These are phyloP conservation scores for Stenurella melanura DNA, from an alignment of 2,888 invertebrate genomes.

Conservation along the genomic window DNA sequence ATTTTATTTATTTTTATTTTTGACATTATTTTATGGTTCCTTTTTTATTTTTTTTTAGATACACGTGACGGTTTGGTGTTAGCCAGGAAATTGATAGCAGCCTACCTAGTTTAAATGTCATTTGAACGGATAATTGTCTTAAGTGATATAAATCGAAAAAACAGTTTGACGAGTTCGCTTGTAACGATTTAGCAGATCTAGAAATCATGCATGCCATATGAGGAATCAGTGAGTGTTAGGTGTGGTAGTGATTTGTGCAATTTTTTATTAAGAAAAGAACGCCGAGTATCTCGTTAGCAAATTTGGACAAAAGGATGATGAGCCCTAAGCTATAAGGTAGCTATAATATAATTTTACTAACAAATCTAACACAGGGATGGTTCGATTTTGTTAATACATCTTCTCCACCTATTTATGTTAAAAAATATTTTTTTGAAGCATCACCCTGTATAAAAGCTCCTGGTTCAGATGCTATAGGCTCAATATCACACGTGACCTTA, in stretches of 20 bases:
- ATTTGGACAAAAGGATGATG: background rate
- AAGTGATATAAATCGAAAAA: background rate
- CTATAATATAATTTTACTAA: background rate
- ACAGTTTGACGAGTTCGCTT: background rate
- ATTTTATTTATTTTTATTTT: background rate
- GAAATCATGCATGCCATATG: background rate
- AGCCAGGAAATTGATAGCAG: background rate
- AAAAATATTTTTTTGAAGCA: too few species aligned
- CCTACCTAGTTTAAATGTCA: slow-evolving; percentile 6
- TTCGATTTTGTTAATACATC: too few species aligned
- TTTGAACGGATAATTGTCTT: background rate
- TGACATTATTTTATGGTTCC: background rate
- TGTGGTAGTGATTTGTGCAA: background rate
- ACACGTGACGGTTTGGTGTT: background rate
- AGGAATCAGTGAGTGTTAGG: background rate
- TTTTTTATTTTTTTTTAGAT: slow-evolving; percentile 7
- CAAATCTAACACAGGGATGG: background rate
- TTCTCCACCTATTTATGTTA: too few species aligned
- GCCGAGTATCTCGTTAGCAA: background rate
- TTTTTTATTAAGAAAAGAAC: background rate
- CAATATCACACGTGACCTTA: background rate
- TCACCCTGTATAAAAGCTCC: too few species aligned
- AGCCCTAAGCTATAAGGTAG: background rate
- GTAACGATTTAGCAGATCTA: background rate
- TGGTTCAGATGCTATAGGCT: too few species aligned